Base-by-base conservation (phyloP, 2,888 invertebrate genomes). In the Exephanes ischioxanthus region DNA sequence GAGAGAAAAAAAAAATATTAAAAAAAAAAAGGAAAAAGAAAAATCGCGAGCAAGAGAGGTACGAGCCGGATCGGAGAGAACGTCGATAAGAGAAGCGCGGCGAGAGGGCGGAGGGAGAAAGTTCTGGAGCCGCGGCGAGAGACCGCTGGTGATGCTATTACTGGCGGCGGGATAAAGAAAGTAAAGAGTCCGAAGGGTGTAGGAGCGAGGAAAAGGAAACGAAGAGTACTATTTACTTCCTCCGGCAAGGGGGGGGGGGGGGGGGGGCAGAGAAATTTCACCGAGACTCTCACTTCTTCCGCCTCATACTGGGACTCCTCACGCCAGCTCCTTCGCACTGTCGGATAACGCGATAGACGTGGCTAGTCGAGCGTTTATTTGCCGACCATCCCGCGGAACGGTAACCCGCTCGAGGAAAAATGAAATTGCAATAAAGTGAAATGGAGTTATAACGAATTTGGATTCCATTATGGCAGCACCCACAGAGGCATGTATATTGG, bases 391-490 rank as follows among this genome's bases (percentile, higher is more conserved):
- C 61, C 16, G 33, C 30, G 61, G 30, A 33, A 63, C 33, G 30
- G 61, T 26, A 26, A 63, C 14, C 61, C 16, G 61, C 61, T 55
- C 11, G 72, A 85, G 87, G 88, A 91, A 91, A 91, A 91, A 90
- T 91, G 90, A 88, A 90, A 91, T 91, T 91, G 91, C 90, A 89
- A 90, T 90, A 89, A 90, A 91, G 89, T 87, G 88, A 89, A 91
- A 92, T 89, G 89, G 87, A 91, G 89, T 89, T 90, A 88, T 88
- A 89, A 90, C 88, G 88, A 72, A 87, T 88, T 87, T 51, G 61
- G 76, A 22, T 77, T 71, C 71, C 14, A 14, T 41, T 37, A 63
- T 33, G 11, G 61, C 30, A 3, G 16, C 6, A 26, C 9, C 11
- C 11, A 14, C 22, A 11, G 2, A 26, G 22, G 11, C 19, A 55